Evolutionary conservation across 2,113 vertebrate species (phyloP), one percentile per base, ranked within the genome.

Genomic region (Bubo scandiacus): DNA sequence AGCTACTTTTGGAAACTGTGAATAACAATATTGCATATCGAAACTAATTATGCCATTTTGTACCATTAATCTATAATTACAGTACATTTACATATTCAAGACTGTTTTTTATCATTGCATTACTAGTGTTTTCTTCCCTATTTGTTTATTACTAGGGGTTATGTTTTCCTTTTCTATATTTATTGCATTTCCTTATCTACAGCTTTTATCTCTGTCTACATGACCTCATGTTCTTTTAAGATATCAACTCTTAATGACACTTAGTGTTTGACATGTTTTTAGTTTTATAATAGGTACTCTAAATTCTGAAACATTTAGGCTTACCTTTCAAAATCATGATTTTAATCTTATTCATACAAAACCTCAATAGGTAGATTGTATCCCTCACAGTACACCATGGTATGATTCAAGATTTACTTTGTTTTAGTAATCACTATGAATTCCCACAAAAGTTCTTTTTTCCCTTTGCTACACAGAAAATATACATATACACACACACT

Each of bases 31-130:
- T 58, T 74, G 61, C 72, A 87, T 78, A 74, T 40, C 47, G 32
- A 74, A 82, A 78, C 45, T 93, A 86, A 91, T 92, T 78, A 86
- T 88, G 36, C n/a, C 12, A 78, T 91, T 96, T 95, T 74, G 19
- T 73, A 66, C 67, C n/a, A 62, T 94, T 96, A 81, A 88, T 94
- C 59, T 84, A 26, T 94, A 92, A 91, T 95, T 95, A 78, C 51
- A 94, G 59, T 6, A 36, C 22, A 59, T 95, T 95, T 86, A 16
- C 72, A 80, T 94, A 84, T 70, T 73, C 51, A 81, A 40, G 82
- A 65, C 63, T 49, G 9, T 1, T 84, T 81, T 91, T 95, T 45
- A 62, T 88, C 29, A 38, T 73, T 74, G 26, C 61, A 30, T 26
- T 85, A 26, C n/a, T 43, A 66, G 9, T 75, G 38, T 12, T 84